These are phyloP conservation scores for Cataglyphis albicans DNA, from an alignment of 2,888 invertebrate genomes.

Conservation along the genomic window DNA sequence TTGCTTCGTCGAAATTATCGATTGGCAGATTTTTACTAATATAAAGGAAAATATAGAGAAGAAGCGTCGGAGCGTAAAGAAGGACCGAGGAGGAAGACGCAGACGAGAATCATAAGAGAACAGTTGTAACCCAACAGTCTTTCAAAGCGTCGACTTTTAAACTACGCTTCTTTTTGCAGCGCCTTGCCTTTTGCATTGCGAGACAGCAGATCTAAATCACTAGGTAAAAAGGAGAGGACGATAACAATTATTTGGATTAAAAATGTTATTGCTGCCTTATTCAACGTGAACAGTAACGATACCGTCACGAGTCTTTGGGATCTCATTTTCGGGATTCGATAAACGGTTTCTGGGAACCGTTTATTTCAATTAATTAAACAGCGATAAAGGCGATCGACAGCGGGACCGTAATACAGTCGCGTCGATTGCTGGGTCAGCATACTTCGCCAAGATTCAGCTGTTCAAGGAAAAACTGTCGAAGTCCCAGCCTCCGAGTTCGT, in stretches of 20 bases:
- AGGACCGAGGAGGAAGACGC: neutral
- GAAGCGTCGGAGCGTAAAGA: constrained; percentile 7
- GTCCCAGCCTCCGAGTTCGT: constrained; percentile 78
- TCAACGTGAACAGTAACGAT: constrained; percentile 9
- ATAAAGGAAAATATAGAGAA: neutral
- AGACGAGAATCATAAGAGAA: constrained; percentile 1
- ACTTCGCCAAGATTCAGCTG: constrained; percentile 82
- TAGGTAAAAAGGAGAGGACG: neutral
- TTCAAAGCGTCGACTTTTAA: constrained; percentile 68
- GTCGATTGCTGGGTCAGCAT: constrained; percentile 31
- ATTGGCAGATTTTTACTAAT: neutral
- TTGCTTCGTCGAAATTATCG: constrained; percentile 7
- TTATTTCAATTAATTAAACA: constrained; percentile 1
- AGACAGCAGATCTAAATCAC: constrained; percentile 4
- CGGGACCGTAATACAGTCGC: constrained; percentile 22
- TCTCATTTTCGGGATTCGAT: neutral
- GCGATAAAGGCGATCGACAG: constrained; percentile 8
- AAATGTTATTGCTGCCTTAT: constrained; percentile 32
- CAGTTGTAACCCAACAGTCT: constrained; percentile 70
- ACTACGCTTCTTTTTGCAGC: constrained; percentile 61
- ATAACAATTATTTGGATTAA: constrained; percentile 19
- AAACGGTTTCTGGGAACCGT: neutral
- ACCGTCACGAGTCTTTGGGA: neutral
- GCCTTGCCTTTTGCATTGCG: constrained; percentile 43
- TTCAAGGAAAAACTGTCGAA: constrained; percentile 80